These are phyloP conservation scores for Archocentrus centrarchus DNA, from an alignment of 2,113 vertebrate species.

Conservation along the genomic window DNA sequence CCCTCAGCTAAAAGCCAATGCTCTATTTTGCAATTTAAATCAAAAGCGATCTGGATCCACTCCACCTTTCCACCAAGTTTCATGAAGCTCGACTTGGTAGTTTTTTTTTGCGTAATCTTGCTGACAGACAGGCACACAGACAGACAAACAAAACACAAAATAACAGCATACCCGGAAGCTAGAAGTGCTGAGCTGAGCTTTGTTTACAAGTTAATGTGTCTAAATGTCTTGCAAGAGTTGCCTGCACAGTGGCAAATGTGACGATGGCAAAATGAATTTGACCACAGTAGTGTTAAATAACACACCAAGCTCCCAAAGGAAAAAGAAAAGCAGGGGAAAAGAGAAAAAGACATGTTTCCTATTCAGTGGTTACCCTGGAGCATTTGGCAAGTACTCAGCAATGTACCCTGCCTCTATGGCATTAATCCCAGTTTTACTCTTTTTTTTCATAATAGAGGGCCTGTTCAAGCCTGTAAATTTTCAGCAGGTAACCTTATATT, in stretches of 20 bases:
- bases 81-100: background rate
- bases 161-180: background rate
- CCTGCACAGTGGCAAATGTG: background rate
- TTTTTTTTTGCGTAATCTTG: background rate
- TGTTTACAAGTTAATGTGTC: background rate
- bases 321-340: background rate
- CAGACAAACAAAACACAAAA: background rate
- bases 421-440: constrained; percentile 31
- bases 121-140: background rate
- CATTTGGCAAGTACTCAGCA: constrained; percentile 52
- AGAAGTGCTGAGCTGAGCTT: background rate
- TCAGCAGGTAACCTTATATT: background rate
- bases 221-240: background rate
- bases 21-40: background rate
- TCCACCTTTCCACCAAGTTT: background rate
- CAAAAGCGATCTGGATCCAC: background rate
- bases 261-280: constrained; percentile 5
- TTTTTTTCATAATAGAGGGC: constrained; percentile 33
- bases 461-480: constrained; percentile 50
- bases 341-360: constrained; percentile 14
- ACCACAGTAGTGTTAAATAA: background rate
- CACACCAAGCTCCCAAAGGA: background rate
- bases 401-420: constrained; percentile 49
- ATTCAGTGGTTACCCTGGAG: constrained; percentile 59
- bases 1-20: background rate